These are phyloP conservation scores for Drosophila nr. perissopoda DNA, from an alignment of 2,888 invertebrate species.

Conservation along the genomic window DNA sequence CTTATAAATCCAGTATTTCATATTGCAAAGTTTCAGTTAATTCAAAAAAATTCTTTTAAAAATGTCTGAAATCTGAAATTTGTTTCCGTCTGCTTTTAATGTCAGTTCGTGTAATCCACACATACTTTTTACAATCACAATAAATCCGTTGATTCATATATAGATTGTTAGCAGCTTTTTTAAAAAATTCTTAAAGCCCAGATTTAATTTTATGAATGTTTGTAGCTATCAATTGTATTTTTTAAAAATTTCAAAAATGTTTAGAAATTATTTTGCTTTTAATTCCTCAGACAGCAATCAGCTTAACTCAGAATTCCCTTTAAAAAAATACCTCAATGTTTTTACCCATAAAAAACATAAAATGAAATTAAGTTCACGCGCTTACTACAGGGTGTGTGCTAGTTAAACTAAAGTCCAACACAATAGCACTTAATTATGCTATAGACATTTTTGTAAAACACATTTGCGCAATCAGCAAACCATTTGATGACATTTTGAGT, in stretches of 20 bases:
- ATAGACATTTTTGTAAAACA: conserved; percentile 34
- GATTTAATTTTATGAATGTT: background rate
- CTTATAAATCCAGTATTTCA: background rate
- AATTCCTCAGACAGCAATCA: background rate
- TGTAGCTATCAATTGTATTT: background rate
- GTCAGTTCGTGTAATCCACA: accelerated
- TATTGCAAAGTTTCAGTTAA: background rate
- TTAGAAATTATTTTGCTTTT: background rate
- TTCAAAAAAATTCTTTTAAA: background rate
- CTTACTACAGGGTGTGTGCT: conserved; percentile 15
- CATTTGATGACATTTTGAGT: conserved; percentile 74
- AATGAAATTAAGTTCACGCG: background rate
- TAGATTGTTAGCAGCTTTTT: background rate
- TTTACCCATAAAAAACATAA: background rate
- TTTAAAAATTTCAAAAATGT: background rate
- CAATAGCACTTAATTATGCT: conserved; percentile 56
- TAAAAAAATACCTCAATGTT: background rate
- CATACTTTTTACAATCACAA: background rate
- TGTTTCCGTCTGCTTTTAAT: accelerated
- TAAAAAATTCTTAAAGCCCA: background rate
- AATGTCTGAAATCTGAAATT: background rate
- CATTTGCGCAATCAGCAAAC: conserved; percentile 55
- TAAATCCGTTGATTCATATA: background rate
- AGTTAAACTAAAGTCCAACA: background rate
- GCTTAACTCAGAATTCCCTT: background rate